Percentiles rank a stretch among this genome's conserved stretches.
phyloP scores from a whole-genome alignment of 2,888 invertebrate genomes.

The Campopleginae sp. region DNA sequence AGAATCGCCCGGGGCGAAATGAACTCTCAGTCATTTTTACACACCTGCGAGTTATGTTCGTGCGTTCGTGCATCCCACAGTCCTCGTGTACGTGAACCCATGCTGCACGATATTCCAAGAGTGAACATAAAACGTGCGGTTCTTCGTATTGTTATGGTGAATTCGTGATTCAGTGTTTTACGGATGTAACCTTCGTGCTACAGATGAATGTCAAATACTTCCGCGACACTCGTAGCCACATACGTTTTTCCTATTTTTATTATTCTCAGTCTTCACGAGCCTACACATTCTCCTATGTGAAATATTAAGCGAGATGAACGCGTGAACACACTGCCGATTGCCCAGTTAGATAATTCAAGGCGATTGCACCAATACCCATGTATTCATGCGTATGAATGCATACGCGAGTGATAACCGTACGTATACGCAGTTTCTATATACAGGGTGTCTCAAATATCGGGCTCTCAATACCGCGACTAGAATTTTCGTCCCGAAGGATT shows the following conservation, averaged over 20 bases:
- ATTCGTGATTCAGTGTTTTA: conserved; percentile 18
- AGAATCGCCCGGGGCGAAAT: conserved; percentile 46
- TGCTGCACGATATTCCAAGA: neutral
- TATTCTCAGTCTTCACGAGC: neutral
- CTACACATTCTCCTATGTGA: conserved; percentile 25
- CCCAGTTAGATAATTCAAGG: conserved; percentile 38
- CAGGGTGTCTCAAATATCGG: neutral
- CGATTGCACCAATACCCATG: conserved; percentile 15
- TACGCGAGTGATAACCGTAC: neutral
- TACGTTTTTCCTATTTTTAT: neutral
- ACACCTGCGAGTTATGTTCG: neutral
- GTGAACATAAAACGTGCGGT: neutral
- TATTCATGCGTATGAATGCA: neutral
- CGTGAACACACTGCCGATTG: conserved; percentile 30
- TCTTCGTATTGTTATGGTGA: conserved; percentile 17
- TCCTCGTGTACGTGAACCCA: neutral
- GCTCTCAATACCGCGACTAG: neutral
- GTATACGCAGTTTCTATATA: neutral
- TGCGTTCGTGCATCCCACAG: neutral
- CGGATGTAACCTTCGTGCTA: conserved; percentile 28
- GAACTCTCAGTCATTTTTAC: neutral
- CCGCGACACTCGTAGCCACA: neutral
- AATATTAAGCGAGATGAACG: conserved; percentile 32
- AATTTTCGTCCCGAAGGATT: neutral
- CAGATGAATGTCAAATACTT: conserved; percentile 9